Conservation (phyloP, 2,888 invertebrate species). For the Chelonus formosanus region DNA sequence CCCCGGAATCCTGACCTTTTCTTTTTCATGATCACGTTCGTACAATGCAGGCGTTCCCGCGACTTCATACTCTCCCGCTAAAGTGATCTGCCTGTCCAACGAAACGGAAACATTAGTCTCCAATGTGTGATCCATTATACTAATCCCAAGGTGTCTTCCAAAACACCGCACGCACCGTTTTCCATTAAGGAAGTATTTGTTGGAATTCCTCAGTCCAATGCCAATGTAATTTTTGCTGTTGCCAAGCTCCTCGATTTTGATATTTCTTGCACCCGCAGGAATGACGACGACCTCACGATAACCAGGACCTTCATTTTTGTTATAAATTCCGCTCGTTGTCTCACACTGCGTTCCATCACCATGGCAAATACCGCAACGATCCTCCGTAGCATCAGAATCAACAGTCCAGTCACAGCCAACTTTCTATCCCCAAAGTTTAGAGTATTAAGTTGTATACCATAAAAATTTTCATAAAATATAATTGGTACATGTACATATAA, state of each 20-base stretch:
- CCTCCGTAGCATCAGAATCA: constrained; percentile 73
- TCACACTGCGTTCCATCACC: constrained; percentile 75
- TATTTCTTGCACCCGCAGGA: constrained; percentile 71
- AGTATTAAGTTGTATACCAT: constrained; percentile 16
- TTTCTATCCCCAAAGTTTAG: constrained; percentile 62
- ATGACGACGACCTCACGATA: constrained; percentile 71
- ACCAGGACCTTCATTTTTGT: constrained; percentile 64
- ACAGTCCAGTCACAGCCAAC: constrained; percentile 75
- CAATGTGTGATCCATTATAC: constrained; percentile 25
- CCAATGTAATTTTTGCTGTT: constrained; percentile 67
- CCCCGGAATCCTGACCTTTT: constrained; percentile 71
- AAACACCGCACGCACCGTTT: constrained; percentile 67
- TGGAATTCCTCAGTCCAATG: constrained; percentile 66
- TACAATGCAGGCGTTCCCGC: constrained; percentile 67
- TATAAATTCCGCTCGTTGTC: constrained; percentile 69
- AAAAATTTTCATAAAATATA: constrained; percentile 13
- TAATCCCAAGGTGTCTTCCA: constrained; percentile 28
- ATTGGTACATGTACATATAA: neutral
- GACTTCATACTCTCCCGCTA: constrained; percentile 65
- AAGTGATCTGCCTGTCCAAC: constrained; percentile 59
- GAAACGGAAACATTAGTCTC: constrained; percentile 41
- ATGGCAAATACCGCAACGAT: constrained; percentile 75
- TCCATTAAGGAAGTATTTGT: constrained; percentile 71
- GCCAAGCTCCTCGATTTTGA: constrained; percentile 69
- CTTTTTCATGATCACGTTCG: constrained; percentile 67